Conservation (phyloP, 2,113 vertebrate genomes). For the Mastomys natalensis region DNA sequence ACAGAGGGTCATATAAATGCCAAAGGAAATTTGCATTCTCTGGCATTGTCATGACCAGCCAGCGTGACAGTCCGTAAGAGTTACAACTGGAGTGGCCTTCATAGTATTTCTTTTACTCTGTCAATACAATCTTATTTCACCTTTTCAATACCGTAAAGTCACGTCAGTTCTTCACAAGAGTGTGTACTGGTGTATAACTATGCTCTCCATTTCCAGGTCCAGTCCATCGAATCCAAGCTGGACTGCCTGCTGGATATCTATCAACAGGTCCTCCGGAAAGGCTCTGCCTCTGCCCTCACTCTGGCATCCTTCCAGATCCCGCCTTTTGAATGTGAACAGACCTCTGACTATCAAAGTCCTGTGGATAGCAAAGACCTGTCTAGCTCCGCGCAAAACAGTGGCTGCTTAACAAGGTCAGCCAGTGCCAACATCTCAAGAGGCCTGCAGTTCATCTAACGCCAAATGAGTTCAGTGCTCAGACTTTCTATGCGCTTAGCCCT, state of each 20-base stretch:
- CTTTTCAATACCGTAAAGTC: not conserved
- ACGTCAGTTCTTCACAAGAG: not conserved
- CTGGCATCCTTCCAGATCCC: slow-evolving; percentile 94
- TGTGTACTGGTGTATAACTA: slow-evolving; percentile 22
- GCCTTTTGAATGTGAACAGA: slow-evolving; percentile 95
- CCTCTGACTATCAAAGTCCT: slow-evolving; percentile 94
- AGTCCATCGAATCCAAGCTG: slow-evolving; percentile 97
- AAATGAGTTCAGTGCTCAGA: slow-evolving; percentile 92
- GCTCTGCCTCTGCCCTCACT: slow-evolving; percentile 92
- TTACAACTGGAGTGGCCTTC: not conserved
- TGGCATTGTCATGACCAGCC: not conserved
- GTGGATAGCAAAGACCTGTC: slow-evolving; percentile 93
- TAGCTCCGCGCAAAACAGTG: slow-evolving; percentile 91
- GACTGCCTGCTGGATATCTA: slow-evolving; percentile 97
- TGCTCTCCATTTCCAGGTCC: slow-evolving; percentile 88
- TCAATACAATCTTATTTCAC: not conserved
- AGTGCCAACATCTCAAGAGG: slow-evolving; percentile 93
- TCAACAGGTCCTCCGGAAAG: slow-evolving; percentile 95
- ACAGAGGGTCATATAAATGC: not conserved
- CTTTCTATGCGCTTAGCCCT: slow-evolving; percentile 92
- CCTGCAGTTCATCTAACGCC: slow-evolving; percentile 94
- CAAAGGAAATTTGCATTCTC: not conserved
- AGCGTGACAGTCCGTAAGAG: not conserved
- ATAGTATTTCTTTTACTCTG: not conserved
- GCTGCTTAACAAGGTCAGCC: slow-evolving; percentile 90